These are phyloP conservation scores for Apostichopus parvimensis DNA, from an alignment of 35 echinoderm and acorn worm species.

Conservation along the genomic window DNA sequence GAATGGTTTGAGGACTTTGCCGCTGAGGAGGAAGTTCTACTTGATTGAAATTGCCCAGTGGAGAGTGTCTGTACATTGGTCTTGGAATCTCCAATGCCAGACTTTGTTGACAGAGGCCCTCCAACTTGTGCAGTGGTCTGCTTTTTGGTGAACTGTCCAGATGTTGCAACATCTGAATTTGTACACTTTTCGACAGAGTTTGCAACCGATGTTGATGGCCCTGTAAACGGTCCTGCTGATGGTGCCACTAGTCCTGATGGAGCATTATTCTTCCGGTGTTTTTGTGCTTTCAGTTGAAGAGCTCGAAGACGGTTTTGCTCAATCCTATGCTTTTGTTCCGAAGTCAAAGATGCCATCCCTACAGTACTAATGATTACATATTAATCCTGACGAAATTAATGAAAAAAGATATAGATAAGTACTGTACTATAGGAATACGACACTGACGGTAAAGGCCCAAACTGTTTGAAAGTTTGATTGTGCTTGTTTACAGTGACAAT, in stretches of 20 bases:
- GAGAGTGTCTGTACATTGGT: not conserved
- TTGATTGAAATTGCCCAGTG: not conserved
- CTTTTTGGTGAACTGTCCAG: not conserved
- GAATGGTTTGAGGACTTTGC: not conserved
- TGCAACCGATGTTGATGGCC: too few relatives aligned
- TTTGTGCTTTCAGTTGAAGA: slow-evolving; percentile 25
- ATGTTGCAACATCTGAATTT: not conserved
- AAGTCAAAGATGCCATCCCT: slow-evolving; percentile 29
- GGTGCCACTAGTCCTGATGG: not conserved
- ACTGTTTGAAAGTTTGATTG: too few relatives aligned
- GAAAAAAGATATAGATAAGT: too few relatives aligned
- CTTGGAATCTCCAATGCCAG: not conserved
- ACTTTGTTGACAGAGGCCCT: not conserved
- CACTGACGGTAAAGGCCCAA: too few relatives aligned
- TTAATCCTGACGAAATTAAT: too few relatives aligned
- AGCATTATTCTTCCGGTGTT: not conserved
- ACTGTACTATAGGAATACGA: too few relatives aligned
- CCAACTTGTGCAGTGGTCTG: not conserved
- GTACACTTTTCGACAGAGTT: not conserved
- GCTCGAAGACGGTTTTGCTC: slow-evolving; percentile 39
- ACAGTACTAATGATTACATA: not conserved
- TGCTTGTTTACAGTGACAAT: too few relatives aligned
- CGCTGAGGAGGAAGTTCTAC: not conserved
- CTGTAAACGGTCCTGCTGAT: not conserved
- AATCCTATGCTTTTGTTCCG: slow-evolving; percentile 28